Conservation (phyloP, 2,888 invertebrate genomes). For the Sussaba pulchella region DNA sequence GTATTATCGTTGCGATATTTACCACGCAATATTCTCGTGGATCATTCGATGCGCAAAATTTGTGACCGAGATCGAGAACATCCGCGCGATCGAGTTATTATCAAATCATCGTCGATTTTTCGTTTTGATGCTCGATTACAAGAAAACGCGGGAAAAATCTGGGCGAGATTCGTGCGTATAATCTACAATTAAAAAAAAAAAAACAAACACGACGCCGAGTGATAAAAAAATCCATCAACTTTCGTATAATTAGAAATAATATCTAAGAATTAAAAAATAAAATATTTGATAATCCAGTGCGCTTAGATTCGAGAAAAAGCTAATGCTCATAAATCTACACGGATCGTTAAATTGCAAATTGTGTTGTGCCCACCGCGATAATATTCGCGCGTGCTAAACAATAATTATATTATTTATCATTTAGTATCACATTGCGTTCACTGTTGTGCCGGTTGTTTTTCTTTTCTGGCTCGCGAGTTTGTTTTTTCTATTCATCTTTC, state of each 20-base stretch:
- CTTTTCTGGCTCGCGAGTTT: slow-evolving; percentile 77
- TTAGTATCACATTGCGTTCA: slow-evolving; percentile 84
- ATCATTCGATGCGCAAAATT: slow-evolving; percentile 28
- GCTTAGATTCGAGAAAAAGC: slow-evolving; percentile 63
- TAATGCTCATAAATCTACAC: slow-evolving; percentile 66
- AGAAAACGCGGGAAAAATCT: slow-evolving; percentile 23
- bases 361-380: slow-evolving; percentile 73
- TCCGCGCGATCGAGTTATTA: slow-evolving; percentile 15
- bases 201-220: no score
- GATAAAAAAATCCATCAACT: slow-evolving; percentile 40
- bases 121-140: slow-evolving; percentile 1
- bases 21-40: slow-evolving; percentile 35
- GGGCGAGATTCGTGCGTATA: slow-evolving; percentile 64
- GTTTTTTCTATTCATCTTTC: slow-evolving; percentile 16
- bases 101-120: slow-evolving; percentile 32
- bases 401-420: slow-evolving; percentile 83
- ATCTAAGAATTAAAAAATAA: slow-evolving; percentile 49
- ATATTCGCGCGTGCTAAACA: slow-evolving; percentile 78
- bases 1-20: slow-evolving; percentile 45
- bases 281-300: slow-evolving; percentile 56
- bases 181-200: slow-evolving; percentile 55
- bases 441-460: slow-evolving; percentile 82
- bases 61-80: slow-evolving; percentile 19
- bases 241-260: slow-evolving; percentile 55
- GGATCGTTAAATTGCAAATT: slow-evolving; percentile 67